A percentile compares a stretch with the other conserved stretches of the same genome.
Evolutionary conservation across 2,113 vertebrate genomes (phyloP).

Genomic region (Helogale parvula): DNA sequence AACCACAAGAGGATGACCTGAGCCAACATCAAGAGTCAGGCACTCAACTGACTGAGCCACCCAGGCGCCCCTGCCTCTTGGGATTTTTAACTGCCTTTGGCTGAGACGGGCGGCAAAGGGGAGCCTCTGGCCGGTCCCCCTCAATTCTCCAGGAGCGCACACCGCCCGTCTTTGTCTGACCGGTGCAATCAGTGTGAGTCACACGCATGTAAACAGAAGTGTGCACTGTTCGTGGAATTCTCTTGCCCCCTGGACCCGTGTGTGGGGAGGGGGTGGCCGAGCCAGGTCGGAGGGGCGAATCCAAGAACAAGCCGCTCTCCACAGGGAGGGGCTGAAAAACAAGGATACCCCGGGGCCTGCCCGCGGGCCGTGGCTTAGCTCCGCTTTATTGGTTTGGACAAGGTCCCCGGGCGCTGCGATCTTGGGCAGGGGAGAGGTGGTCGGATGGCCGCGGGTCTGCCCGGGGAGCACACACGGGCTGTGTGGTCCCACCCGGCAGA

Average conservation of each 20-base stretch:
- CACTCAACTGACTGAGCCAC: too few species aligned
- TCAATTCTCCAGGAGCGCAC: fast-evolving
- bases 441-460: not conserved
- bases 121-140: fast-evolving
- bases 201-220: not conserved
- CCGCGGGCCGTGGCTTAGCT: fast-evolving
- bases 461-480: not conserved
- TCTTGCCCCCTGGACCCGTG: not conserved
- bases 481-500: not conserved
- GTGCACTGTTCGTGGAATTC: fast-evolving
- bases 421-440: not conserved
- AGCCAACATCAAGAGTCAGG: too few species aligned
- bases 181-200: fast-evolving
- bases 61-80: not conserved
- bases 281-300: fast-evolving
- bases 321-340: fast-evolving
- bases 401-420: not conserved
- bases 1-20: too few species aligned
- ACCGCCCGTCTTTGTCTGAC: not conserved
- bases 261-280: not conserved
- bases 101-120: not conserved
- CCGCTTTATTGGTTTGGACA: not conserved
- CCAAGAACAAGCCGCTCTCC: fast-evolving
- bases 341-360: not conserved
- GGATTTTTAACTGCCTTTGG: not conserved